A percentile compares a stretch with the other conserved stretches of the same genome.
phyloP scores from a whole-genome alignment of 2,888 invertebrate species.

The Coleophora deauratella region DNA sequence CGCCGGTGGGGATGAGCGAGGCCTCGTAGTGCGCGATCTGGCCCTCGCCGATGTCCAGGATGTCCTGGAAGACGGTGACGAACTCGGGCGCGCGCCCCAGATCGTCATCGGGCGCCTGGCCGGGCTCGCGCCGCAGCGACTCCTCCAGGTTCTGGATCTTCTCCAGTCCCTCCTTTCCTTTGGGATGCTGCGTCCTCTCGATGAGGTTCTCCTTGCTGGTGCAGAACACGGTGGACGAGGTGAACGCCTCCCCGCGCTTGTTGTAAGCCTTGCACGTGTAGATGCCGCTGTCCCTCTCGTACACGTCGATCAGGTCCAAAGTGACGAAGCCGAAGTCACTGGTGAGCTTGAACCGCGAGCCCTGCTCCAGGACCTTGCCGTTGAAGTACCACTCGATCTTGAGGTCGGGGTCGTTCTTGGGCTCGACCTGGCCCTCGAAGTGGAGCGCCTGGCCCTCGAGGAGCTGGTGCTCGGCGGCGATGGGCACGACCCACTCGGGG shows the following conservation, averaged over 20 bases:
- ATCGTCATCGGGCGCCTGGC: slow-evolving; percentile 79
- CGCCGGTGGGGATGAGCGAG: slow-evolving; percentile 93
- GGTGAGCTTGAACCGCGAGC: slow-evolving; percentile 92
- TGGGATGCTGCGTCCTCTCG: slow-evolving; percentile 93
- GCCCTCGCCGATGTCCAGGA: slow-evolving; percentile 91
- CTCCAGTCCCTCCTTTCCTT: slow-evolving; percentile 93
- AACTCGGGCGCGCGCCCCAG: slow-evolving; percentile 91
- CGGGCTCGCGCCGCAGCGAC: slow-evolving; percentile 82
- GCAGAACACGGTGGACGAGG: slow-evolving; percentile 91
- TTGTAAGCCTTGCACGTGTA: slow-evolving; percentile 94
- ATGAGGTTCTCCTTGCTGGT: slow-evolving; percentile 87
- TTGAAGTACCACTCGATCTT: slow-evolving; percentile 97
- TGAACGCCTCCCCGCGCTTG: slow-evolving; percentile 91
- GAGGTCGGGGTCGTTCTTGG: slow-evolving; percentile 92
- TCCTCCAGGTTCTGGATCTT: slow-evolving; percentile 94
- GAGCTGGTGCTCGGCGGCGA: slow-evolving; percentile 85
- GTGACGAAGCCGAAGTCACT: slow-evolving; percentile 98
- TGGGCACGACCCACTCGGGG: slow-evolving; percentile 89
- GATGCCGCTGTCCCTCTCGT: slow-evolving; percentile 94
- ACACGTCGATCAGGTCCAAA: slow-evolving; percentile 92
- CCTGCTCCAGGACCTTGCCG: slow-evolving; percentile 89
- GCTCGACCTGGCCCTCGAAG: slow-evolving; percentile 95
- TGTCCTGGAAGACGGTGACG: slow-evolving; percentile 88
- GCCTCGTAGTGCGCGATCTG: slow-evolving; percentile 99
- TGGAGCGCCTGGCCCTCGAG: slow-evolving; percentile 90